A percentile compares a stretch with the other conserved stretches of the same genome.
Evolutionary conservation across 2,113 vertebrate species (phyloP).

Genomic region (Nannospalax galili): DNA sequence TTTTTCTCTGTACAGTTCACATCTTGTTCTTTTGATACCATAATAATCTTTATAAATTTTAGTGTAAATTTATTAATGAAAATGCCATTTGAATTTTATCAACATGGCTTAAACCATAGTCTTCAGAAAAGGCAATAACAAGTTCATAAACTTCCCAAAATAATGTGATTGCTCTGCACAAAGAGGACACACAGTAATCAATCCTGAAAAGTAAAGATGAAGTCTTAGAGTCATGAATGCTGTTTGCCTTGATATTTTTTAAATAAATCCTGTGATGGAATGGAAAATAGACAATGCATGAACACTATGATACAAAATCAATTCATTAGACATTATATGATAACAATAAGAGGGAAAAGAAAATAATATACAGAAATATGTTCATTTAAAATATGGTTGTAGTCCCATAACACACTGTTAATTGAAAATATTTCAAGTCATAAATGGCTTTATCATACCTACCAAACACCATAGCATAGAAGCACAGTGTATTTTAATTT

Average conservation of each 20-base stretch:
- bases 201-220: neutral
- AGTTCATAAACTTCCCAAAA: neutral
- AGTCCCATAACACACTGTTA: neutral
- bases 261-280: neutral
- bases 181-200: neutral
- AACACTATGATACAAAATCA: neutral
- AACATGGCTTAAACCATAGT: neutral
- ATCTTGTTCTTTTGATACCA: rapidly evolving
- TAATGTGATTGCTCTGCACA: neutral
- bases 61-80: neutral
- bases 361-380: neutral
- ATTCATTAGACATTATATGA: neutral
- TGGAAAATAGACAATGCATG: neutral
- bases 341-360: neutral
- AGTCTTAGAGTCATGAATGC: neutral
- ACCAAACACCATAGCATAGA: neutral
- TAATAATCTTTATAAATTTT: neutral
- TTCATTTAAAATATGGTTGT: neutral
- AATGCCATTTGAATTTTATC: neutral
- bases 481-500: neutral
- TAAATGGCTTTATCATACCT: neutral
- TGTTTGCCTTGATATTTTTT: neutral
- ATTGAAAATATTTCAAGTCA: neutral
- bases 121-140: neutral
- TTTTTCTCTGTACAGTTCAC: neutral